Evolutionary conservation across 2,113 vertebrate genomes (phyloP).

Genomic region (Chinchilla lanigera): DNA sequence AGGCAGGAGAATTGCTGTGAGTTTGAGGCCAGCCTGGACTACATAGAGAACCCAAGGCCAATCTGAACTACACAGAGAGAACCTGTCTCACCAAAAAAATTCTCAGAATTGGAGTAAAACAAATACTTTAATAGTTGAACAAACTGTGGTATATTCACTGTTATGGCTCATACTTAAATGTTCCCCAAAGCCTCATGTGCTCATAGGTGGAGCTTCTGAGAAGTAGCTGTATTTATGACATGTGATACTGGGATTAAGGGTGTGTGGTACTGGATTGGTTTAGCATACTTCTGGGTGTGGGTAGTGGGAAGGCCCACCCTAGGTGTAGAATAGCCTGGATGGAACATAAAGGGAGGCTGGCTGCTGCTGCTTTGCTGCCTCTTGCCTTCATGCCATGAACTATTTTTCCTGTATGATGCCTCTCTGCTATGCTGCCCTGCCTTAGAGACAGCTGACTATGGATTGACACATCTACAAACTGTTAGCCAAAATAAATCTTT

Average conservation of each 20-base stretch:
- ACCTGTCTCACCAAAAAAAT: no score
- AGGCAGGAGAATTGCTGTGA: neutral
- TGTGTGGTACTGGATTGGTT: neutral
- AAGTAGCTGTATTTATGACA: neutral
- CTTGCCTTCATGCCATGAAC: neutral
- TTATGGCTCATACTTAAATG: neutral
- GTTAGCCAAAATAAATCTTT: neutral
- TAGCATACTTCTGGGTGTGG: neutral
- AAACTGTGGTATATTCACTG: neutral
- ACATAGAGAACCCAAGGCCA: no score
- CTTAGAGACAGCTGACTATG: neutral
- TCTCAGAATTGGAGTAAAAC: neutral
- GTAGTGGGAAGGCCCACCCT: neutral
- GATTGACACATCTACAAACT: neutral
- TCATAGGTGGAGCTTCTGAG: neutral
- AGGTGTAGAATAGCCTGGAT: neutral
- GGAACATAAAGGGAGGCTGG: neutral
- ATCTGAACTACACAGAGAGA: no score
- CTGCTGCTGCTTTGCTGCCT: neutral
- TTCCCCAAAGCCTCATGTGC: neutral
- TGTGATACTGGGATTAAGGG: no score
- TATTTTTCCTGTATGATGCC: neutral
- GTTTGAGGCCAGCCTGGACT: neutral
- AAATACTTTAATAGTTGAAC: neutral
- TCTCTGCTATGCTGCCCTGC: neutral